Evolutionary conservation across 2,888 invertebrate species (phyloP), one percentile per base, ranked within the genome.

Genomic region (Cyrtodaria siliqua): DNA sequence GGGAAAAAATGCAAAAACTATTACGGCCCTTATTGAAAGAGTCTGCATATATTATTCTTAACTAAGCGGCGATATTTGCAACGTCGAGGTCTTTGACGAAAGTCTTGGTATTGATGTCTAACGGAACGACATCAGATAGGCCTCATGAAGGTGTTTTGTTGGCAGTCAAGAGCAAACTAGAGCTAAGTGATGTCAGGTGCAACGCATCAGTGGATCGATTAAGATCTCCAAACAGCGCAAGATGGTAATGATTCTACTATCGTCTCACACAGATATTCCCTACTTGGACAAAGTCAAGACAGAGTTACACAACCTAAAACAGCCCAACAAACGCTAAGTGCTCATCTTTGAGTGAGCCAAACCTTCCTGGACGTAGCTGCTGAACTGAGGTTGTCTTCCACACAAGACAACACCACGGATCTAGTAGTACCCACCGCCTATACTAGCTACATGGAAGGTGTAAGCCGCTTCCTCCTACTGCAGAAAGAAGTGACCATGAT

Each of bases 321-420:
- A 14, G 1, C 38, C 29, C 9, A n/a, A 53, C n/a, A 61, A 56
- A 20, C 53, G 27, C 2, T 14, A 42, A 42, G 24, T 50, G 6
- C 49, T 57, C 6, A 50, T 52, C n/a, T 23, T 56, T 1, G 56
- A 14, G 55, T 60, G n/a, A 79, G 47, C 61, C 67, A 74, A 23
- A 16, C 20, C 12, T 67, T 56, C 29, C 40, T 64, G 9, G 70
- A 75, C 23, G 24, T 55, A 1, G 53, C 29, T 8, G 40, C 70
- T 2, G 73, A 67, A 52, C 78, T 73, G 29, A 56, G 40, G 72
- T 78, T 14, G 42, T 61, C n/a, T 66, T 68, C 12, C 69, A 69
- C 14, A 78, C 70, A 1, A 42, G 79, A n/a, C 55, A 60, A 27
- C 44, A 70, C 16, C 73, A 74, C 12, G 73, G 56, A 38, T 50